These are phyloP conservation scores for Callionymus lyra DNA, from an alignment of 2,113 vertebrate genomes.

Conservation along the genomic window DNA sequence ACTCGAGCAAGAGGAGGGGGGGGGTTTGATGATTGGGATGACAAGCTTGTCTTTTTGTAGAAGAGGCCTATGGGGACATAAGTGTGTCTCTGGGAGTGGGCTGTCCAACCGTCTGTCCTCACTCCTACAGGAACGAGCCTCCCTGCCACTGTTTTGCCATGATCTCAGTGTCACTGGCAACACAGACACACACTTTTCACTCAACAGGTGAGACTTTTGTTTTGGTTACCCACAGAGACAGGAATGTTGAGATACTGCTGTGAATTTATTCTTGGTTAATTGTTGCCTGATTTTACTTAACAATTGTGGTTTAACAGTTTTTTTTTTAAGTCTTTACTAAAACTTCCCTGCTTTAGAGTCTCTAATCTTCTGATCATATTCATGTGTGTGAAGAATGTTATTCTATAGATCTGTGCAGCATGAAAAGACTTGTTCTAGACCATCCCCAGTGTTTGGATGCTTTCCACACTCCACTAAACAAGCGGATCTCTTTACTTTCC, in stretches of 20 bases:
- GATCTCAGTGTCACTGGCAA: conserved; percentile 33
- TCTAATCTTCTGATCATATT: conserved; percentile 1
- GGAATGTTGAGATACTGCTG: background rate
- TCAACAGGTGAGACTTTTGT: conserved; percentile 42
- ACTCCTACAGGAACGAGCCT: conserved; percentile 25
- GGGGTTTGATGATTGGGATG: conserved; percentile 63
- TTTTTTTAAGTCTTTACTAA: background rate
- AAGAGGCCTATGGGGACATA: conserved; percentile 56
- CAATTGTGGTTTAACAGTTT: no score
- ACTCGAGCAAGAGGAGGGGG: conserved; percentile 8
- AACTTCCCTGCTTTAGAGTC: background rate
- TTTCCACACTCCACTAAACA: conserved; percentile 11
- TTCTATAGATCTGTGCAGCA: conserved; percentile 8
- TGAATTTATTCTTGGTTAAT: background rate
- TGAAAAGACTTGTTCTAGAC: conserved; percentile 22
- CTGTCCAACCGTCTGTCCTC: conserved; percentile 23
- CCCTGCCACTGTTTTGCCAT: conserved; percentile 35
- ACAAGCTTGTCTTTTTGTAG: conserved; percentile 56
- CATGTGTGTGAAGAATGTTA: conserved; percentile 4
- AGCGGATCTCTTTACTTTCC: conserved; percentile 9
- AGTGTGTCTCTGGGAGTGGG: conserved; percentile 30
- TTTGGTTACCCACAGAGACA: background rate
- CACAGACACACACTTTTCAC: conserved; percentile 14
- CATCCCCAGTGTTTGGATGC: background rate
- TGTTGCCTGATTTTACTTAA: no score